Evolutionary conservation across 2,888 invertebrate species (phyloP).

Genomic region (Cremastobaeus sp.): DNA sequence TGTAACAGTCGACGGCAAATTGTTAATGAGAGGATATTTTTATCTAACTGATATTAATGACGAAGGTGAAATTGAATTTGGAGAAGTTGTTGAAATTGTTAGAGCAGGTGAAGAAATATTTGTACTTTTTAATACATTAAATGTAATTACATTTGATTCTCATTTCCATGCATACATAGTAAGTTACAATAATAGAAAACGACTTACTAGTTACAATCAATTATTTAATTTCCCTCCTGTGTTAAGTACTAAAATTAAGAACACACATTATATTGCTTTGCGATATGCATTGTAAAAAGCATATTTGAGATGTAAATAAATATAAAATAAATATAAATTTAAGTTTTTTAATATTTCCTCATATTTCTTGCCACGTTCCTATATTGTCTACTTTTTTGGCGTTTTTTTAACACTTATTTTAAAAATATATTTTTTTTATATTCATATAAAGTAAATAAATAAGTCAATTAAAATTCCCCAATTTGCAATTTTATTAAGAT

Average conservation of each 20-base stretch:
- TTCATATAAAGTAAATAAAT: too few relatives aligned
- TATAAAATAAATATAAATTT: too few relatives aligned
- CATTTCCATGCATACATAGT: constrained; percentile 10
- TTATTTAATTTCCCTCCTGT: constrained; percentile 2
- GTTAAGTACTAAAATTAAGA: not conserved
- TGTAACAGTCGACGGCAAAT: constrained; percentile 29
- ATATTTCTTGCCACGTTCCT: too few relatives aligned
- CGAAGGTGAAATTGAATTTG: constrained; percentile 44
- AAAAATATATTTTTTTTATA: too few relatives aligned
- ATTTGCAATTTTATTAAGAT: too few relatives aligned
- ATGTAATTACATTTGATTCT: constrained; percentile 11
- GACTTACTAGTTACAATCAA: not conserved
- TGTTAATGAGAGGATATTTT: constrained; percentile 26
- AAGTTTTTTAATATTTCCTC: too few relatives aligned
- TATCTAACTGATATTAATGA: constrained; percentile 31
- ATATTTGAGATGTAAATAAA: too few relatives aligned
- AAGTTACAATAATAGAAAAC: not conserved
- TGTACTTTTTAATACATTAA: constrained; percentile 13
- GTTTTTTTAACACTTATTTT: too few relatives aligned
- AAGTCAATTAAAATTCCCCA: too few relatives aligned
- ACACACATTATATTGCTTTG: constrained; percentile 1
- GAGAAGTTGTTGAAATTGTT: constrained; percentile 45
- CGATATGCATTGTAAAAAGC: constrained; percentile 5
- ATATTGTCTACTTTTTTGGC: too few relatives aligned
- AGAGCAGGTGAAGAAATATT: constrained; percentile 26